Conservation (phyloP, 2,797 vertebrate genomes). For the Cryptoblepharus egeriae region DNA sequence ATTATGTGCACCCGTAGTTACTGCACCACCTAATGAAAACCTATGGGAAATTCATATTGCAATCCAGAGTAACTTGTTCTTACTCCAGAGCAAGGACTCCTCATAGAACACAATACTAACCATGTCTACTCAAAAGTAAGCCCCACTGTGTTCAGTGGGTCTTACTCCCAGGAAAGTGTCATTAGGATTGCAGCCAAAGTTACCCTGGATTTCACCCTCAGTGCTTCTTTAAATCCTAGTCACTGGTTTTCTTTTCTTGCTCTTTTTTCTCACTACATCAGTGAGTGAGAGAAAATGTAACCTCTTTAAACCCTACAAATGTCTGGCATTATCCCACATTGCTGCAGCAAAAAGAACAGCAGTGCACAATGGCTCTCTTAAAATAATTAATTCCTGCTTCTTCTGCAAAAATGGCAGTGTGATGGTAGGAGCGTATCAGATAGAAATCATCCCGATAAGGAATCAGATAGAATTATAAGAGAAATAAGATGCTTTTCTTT, state of each 20-base stretch:
- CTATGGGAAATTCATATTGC: no score
- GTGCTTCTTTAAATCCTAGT: not conserved
- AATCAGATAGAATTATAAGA: conserved; percentile 29
- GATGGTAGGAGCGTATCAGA: conserved; percentile 17
- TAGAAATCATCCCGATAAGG: conserved; percentile 39
- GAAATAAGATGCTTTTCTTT: conserved; percentile 21
- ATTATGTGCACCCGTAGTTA: no score
- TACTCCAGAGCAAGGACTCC: no score
- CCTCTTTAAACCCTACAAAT: not conserved
- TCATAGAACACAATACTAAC: no score
- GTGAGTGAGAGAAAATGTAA: not conserved
- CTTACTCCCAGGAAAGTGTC: no score
- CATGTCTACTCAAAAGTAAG: no score
- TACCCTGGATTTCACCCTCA: no score
- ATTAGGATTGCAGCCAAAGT: no score
- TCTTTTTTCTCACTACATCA: not conserved
- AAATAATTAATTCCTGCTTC: conserved; percentile 36
- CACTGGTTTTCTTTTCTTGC: not conserved
- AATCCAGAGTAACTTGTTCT: no score
- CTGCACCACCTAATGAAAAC: no score
- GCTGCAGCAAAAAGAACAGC: conserved; percentile 12
- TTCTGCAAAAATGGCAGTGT: conserved; percentile 15
- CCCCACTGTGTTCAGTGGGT: no score
- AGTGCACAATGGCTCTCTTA: conserved; percentile 16
- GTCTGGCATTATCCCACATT: not conserved